phyloP scores from a whole-genome alignment of 2,888 invertebrate species.

The Limnephilus marmoratus region DNA sequence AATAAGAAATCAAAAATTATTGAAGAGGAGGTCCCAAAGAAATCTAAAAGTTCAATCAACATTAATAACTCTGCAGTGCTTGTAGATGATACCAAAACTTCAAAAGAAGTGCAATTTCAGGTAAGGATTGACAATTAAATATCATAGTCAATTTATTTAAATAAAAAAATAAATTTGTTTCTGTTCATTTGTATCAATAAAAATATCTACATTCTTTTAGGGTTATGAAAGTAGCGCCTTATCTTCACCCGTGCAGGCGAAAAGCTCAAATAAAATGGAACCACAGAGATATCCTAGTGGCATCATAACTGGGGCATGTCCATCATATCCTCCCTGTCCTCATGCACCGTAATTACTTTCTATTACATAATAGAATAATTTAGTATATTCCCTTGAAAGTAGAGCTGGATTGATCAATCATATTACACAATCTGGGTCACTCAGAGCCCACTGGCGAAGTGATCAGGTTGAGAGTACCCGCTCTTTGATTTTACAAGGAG shows the following conservation, averaged over 20 bases:
- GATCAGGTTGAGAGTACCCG: too few species aligned
- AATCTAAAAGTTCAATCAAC: conserved; percentile 17
- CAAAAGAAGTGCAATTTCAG: conserved; percentile 43
- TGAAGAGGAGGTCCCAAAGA: conserved; percentile 9
- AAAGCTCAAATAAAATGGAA: background rate
- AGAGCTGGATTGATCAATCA: too few species aligned
- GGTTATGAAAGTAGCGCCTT: conserved; percentile 30
- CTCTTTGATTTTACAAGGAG: too few species aligned
- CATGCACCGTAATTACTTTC: conserved; percentile 33
- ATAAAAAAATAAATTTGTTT: background rate
- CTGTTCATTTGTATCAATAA: background rate
- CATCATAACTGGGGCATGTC: conserved; percentile 3
- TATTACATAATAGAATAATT: background rate
- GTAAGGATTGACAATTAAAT: background rate
- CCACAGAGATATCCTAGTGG: conserved; percentile 20
- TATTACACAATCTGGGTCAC: too few species aligned
- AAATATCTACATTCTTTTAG: background rate
- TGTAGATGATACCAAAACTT: background rate
- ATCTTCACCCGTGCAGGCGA: background rate
- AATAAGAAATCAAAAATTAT: conserved; percentile 51
- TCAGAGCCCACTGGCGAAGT: too few species aligned
- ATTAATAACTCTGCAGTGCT: conserved; percentile 8
- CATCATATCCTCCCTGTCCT: conserved; percentile 2
- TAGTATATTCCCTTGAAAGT: background rate
- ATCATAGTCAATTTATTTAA: background rate